Evolutionary conservation across 1,140 invertebrate genomes (phyloP), one percentile per base, ranked within the genome.

Genomic region (Drosophila willistoni): DNA sequence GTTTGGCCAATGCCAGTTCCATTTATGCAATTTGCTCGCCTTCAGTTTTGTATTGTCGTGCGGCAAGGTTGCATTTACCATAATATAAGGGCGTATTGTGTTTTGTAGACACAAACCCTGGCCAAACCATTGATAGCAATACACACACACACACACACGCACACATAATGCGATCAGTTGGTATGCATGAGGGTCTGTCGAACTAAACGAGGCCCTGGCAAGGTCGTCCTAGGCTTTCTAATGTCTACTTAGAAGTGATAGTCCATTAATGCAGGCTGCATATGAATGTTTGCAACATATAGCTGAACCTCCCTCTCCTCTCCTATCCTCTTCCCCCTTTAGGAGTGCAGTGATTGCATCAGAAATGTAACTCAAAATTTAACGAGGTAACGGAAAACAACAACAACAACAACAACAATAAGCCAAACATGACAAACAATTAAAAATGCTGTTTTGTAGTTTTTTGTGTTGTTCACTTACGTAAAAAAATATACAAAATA

Each of bases 21-120:
- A 77, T 86, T 79, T 85, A 71, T 76, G 67, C 66, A 71, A 78
- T 65, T 84, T 73, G 81, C 64, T 69, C 66, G 71, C 79, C 79
- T 87, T 76, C 76, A 54, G 25, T 71, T 71, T 54, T 41, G 65
- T 42, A 78, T 78, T 72, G 76, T 61, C 64, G 66, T 75, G 54
- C 59, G 51, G 64, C 82, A 86, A 86, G 83, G 83, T 77, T 82
- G 79, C 76, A 64, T 71, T 72, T 68, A 74, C 68, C 83, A 76
- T 87, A 76, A 60, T 66, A 83, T 87, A 73, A 71, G 82, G 82
- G 82, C 81, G 83, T 84, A 72, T 71, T 86, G 63, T 77, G 17
- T 51, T 19, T 47, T 47, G 44, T 47, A 47, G 63, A 67, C 42
- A 76, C 60, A 60, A 34, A 60, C 60, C 34, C 60, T 64, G 44